These are phyloP conservation scores for Trachelus iudaicus DNA, from an alignment of 2,888 invertebrate species.

Conservation along the genomic window DNA sequence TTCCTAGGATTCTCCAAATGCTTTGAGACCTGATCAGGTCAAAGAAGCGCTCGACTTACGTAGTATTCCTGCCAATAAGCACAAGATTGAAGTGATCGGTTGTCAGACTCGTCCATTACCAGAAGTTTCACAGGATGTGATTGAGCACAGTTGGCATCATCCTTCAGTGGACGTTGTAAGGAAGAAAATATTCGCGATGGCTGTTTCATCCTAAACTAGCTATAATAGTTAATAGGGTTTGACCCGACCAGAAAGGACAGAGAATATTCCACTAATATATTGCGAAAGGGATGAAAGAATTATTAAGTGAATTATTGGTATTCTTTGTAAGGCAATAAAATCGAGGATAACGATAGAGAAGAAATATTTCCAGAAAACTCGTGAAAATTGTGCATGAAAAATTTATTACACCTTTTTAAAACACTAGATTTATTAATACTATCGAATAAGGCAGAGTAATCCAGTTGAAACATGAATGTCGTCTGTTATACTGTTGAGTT, in stretches of 20 bases:
- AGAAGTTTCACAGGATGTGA: conserved; percentile 25
- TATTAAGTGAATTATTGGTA: background rate
- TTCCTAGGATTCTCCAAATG: conserved; percentile 55
- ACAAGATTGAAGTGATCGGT: conserved; percentile 59
- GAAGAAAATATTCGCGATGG: conserved; percentile 53
- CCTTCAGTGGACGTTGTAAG: conserved; percentile 46
- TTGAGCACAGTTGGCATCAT: conserved; percentile 44
- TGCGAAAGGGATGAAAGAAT: background rate
- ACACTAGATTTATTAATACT: background rate
- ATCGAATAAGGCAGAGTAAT: background rate
- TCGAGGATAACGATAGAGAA: background rate
- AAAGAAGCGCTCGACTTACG: conserved; percentile 60
- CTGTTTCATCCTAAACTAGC: conserved; percentile 32
- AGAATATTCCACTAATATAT: background rate
- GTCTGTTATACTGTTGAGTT: background rate
- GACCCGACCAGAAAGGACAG: background rate
- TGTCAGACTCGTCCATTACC: conserved; percentile 52
- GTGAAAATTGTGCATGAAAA: background rate
- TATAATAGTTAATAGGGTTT: background rate
- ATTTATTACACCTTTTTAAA: background rate
- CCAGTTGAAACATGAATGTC: background rate
- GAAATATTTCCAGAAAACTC: background rate
- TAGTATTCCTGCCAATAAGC: conserved; percentile 60
- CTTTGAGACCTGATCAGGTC: conserved; percentile 55
- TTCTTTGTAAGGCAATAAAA: background rate